Evolutionary conservation across 2,888 invertebrate species (phyloP).

Genomic region (Pardosa pseudoannulata): DNA sequence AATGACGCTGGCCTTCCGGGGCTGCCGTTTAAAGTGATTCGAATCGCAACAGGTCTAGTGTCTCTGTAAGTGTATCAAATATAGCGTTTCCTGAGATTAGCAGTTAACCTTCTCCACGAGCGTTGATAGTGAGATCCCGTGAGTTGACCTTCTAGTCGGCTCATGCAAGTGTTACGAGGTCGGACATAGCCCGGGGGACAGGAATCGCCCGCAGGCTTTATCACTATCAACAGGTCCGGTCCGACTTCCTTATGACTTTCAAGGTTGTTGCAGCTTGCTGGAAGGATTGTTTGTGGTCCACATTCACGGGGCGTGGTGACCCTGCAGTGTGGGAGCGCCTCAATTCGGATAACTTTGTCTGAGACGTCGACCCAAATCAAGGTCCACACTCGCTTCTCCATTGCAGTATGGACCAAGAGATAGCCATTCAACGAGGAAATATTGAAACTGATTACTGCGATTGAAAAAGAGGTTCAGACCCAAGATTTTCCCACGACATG

Average conservation of each 20-base stretch:
- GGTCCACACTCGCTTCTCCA: too few species aligned
- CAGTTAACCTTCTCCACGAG: background rate
- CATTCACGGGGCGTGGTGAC: constrained; percentile 59
- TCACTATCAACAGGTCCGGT: constrained; percentile 58
- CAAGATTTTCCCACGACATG: too few species aligned
- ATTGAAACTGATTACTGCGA: too few species aligned
- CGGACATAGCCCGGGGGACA: constrained; percentile 62
- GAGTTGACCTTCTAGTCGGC: constrained; percentile 46
- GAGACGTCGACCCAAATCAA: constrained; percentile 67
- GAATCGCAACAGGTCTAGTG: too few species aligned
- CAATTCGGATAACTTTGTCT: constrained; percentile 30
- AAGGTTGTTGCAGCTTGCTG: constrained; percentile 32
- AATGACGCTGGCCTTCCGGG: too few species aligned
- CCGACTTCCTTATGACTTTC: constrained; percentile 67
- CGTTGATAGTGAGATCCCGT: constrained; percentile 40
- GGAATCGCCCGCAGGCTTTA: constrained; percentile 60
- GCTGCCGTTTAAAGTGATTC: too few species aligned
- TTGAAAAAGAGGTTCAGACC: too few species aligned
- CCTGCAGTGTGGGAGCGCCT: constrained; percentile 60
- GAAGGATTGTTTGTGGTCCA: constrained; percentile 60
- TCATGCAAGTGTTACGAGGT: constrained; percentile 70
- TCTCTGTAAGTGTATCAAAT: background rate
- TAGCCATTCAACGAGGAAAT: too few species aligned
- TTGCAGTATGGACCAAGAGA: too few species aligned
- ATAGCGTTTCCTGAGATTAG: background rate